Percentiles rank a stretch among this genome's conserved stretches.
Conservation (phyloP, 2,113 vertebrate species). For the Ammodytes dubius region DNA sequence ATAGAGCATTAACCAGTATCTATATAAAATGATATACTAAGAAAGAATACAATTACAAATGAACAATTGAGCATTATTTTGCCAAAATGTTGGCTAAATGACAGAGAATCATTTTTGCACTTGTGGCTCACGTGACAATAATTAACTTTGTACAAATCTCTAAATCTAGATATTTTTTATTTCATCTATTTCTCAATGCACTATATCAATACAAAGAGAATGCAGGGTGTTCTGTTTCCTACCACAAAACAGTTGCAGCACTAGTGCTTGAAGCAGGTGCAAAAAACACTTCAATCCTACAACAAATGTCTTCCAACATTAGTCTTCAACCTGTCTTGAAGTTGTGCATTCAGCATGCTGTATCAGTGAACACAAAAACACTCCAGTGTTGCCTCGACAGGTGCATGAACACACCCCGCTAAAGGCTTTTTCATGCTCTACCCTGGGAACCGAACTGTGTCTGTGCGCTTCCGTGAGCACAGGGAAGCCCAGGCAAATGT, state of each 20-base stretch:
- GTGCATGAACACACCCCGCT: slow-evolving; percentile 50
- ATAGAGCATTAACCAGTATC: not conserved
- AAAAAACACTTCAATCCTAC: slow-evolving; percentile 20
- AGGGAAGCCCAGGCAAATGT: slow-evolving; percentile 35
- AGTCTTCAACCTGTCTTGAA: slow-evolving; percentile 37
- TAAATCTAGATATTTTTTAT: not conserved
- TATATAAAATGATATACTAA: not conserved
- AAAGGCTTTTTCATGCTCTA: slow-evolving; percentile 58
- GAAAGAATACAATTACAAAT: not conserved
- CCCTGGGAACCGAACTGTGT: slow-evolving; percentile 58
- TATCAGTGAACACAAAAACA: slow-evolving; percentile 25
- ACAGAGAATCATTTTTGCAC: not conserved
- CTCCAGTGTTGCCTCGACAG: slow-evolving; percentile 50
- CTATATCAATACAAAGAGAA: not conserved
- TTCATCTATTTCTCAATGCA: not conserved
- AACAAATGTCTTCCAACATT: slow-evolving; percentile 41
- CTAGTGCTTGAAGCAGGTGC: slow-evolving; percentile 35
- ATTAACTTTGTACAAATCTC: not conserved
- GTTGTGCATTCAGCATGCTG: not conserved
- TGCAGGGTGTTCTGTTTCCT: not conserved
- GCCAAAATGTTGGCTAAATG: not conserved
- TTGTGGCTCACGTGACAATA: not conserved
- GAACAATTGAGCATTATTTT: not conserved
- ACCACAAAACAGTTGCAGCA: not conserved
- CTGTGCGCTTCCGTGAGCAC: slow-evolving; percentile 23